These are phyloP conservation scores for Pelmatolapia mariae DNA, from an alignment of 2,113 vertebrate genomes.

Conservation along the genomic window DNA sequence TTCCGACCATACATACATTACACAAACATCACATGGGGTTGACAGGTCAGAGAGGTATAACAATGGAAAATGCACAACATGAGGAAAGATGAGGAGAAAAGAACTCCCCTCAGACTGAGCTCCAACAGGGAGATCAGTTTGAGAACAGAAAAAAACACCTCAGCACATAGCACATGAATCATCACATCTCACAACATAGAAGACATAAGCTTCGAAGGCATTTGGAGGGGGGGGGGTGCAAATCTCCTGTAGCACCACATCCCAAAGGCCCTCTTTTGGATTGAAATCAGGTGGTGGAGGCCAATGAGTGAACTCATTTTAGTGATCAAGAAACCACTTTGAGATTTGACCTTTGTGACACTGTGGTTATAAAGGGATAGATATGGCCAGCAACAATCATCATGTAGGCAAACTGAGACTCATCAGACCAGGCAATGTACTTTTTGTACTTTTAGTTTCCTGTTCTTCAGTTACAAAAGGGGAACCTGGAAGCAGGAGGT, in stretches of 20 bases:
- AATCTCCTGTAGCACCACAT: background rate
- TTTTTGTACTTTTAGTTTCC: background rate
- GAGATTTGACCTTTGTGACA: background rate
- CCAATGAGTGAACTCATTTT: background rate
- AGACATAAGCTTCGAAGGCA: too few relatives aligned
- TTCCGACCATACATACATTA: too few relatives aligned
- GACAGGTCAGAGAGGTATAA: too few relatives aligned
- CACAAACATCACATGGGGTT: too few relatives aligned
- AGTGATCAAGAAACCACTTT: background rate
- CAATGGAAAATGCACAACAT: too few relatives aligned
- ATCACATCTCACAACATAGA: too few relatives aligned
- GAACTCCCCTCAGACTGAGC: too few relatives aligned
- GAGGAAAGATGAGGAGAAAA: too few relatives aligned
- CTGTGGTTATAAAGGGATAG: background rate
- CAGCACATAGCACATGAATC: too few relatives aligned
- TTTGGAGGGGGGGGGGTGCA: too few relatives aligned
- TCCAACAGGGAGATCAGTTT: too few relatives aligned
- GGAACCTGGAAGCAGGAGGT: background rate
- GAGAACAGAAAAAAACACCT: too few relatives aligned
- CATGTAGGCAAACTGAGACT: background rate
- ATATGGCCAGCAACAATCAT: background rate
- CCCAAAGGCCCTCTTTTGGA: background rate
- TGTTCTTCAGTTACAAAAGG: background rate
- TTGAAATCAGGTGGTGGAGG: background rate
- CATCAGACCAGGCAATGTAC: background rate